A percentile compares a stretch with the other conserved stretches of the same genome.
phyloP scores from a whole-genome alignment of 2,113 vertebrate species.

The Indicator indicator region DNA sequence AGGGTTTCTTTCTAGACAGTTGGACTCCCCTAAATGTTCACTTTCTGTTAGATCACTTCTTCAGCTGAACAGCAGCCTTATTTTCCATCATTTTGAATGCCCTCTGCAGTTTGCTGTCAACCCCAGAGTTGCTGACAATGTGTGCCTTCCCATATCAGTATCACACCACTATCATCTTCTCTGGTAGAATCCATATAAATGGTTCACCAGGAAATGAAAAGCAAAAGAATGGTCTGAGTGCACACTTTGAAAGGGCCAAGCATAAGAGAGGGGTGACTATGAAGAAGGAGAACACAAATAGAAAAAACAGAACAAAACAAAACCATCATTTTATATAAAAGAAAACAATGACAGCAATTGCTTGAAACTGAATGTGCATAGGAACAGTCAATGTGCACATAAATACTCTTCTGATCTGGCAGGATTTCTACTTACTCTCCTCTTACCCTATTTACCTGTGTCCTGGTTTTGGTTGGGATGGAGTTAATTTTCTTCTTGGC shows the following conservation, averaged over 20 bases:
- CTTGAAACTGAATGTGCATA: neutral
- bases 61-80: neutral
- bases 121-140: neutral
- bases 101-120: neutral
- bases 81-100: neutral
- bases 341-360: neutral
- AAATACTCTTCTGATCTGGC: neutral
- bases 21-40: neutral
- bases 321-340: neutral
- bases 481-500: neutral
- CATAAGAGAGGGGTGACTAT: neutral
- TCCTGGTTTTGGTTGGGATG: neutral
- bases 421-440: neutral
- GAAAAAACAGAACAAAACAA: neutral
- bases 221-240: neutral
- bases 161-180: neutral
- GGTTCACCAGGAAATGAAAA: neutral
- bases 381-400: neutral
- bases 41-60: neutral
- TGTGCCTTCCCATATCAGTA: neutral
- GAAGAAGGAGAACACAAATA: neutral
- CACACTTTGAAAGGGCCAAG: neutral
- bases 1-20: neutral
- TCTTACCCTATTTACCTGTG: accelerated
- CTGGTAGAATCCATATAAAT: neutral